phyloP scores from a whole-genome alignment of 1,140 invertebrate species.

The Subanguina moxae region DNA sequence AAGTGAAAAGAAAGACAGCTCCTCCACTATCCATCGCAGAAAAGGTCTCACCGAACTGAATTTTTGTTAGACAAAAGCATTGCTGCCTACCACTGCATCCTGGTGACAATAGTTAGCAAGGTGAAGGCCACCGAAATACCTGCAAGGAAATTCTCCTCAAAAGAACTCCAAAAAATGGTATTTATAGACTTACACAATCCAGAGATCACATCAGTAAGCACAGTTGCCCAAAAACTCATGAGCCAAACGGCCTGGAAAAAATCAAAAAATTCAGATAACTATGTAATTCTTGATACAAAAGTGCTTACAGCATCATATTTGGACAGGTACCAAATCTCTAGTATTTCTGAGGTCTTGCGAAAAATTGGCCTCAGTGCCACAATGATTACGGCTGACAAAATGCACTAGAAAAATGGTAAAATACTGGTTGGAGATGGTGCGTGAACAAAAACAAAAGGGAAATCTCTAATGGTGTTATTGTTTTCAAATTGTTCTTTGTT shows the following conservation, averaged over 20 bases:
- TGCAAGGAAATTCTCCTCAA: too few relatives aligned
- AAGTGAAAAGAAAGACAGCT: too few relatives aligned
- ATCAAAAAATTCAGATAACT: neutral
- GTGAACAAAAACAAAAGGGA: too few relatives aligned
- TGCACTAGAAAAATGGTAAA: conserved; percentile 27
- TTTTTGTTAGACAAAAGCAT: too few relatives aligned
- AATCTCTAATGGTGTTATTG: too few relatives aligned
- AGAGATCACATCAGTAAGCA: conserved; percentile 33
- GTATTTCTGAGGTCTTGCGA: conserved; percentile 22
- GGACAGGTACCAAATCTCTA: conserved; percentile 30
- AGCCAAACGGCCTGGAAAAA: conserved; percentile 35
- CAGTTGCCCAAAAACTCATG: conserved; percentile 25
- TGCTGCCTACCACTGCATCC: conserved; percentile 33
- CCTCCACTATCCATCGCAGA: too few relatives aligned
- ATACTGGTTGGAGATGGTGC: too few relatives aligned
- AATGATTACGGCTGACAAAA: conserved; percentile 34
- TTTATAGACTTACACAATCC: conserved; percentile 11
- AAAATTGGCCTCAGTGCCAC: conserved; percentile 35
- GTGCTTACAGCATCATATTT: conserved; percentile 36
- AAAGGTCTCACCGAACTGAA: too few relatives aligned
- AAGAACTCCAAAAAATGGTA: too few relatives aligned
- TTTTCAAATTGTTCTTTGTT: too few relatives aligned
- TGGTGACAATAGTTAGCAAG: conserved; percentile 27
- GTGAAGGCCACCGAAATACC: conserved; percentile 31
- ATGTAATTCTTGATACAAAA: neutral